Percentiles rank a stretch among this genome's conserved stretches.
phyloP scores from a whole-genome alignment of 1,140 invertebrate genomes.

The Eriosoma lanigerum region DNA sequence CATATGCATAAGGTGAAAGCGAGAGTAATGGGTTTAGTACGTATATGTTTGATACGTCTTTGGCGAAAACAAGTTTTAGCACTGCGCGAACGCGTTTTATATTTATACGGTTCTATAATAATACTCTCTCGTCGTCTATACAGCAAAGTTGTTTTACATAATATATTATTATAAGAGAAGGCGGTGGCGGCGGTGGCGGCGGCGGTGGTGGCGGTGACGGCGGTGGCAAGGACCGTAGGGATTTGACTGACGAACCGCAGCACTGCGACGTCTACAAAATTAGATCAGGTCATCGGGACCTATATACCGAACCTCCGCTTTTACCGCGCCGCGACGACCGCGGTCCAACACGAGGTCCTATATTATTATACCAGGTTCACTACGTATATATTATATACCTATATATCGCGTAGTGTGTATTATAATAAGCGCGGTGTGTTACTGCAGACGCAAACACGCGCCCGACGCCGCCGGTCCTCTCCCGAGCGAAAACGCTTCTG shows the following conservation, averaged over 20 bases:
- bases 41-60: neutral
- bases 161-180: too few species aligned
- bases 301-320: neutral
- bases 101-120: too few species aligned
- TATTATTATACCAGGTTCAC: neutral
- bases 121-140: neutral
- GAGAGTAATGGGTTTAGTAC: neutral
- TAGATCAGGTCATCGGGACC: slow-evolving; percentile 27
- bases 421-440: neutral
- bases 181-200: too few species aligned
- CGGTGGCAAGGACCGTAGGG: slow-evolving; percentile 17
- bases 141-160: slow-evolving; percentile 4
- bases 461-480: neutral
- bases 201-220: too few species aligned
- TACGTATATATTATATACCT: neutral
- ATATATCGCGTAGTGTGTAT: neutral
- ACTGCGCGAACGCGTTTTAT: neutral
- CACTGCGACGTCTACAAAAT: slow-evolving; percentile 30
- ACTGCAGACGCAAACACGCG: neutral
- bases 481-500: too few species aligned
- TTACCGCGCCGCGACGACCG: neutral
- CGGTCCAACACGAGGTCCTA: too few species aligned
- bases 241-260: slow-evolving; percentile 15
- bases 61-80: neutral
- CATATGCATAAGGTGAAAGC: slow-evolving; percentile 16